Evolutionary conservation across 64 coral and sea anemone genomes (phyloP), one percentile per base, ranked within the genome.

Genomic region (Dendrophyllia cribrosa): DNA sequence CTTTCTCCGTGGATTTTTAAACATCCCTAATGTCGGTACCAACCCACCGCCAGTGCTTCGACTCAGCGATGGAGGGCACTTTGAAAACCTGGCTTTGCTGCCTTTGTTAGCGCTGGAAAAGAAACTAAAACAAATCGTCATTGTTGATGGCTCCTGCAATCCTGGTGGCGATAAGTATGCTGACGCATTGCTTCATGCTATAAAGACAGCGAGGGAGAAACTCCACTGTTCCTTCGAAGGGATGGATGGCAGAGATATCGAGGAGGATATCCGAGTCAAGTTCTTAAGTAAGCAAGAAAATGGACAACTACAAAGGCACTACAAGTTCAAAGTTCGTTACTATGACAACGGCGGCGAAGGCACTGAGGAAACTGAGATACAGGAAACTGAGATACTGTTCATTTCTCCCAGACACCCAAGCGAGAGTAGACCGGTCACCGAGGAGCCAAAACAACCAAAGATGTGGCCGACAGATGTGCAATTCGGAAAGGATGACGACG

Each of bases 21-120:
- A 82, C 76, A 61, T 84, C 0, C 34, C 22, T 23, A 56, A 69
- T 8, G 51, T 71, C 50, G 78, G 64, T 24, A 43, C 1, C 4
- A 52, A 72, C 58, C 78, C 89, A 5, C 89, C 89, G 3, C 76
- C 66, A 13, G 66, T 91, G 46, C 64, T 91, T 48, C n/a, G 78
- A 51, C 89, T 91, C 6, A 91, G 89, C 47, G 89, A 91, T 70
- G 89, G 89, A 51, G 89, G 89, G 2, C 89, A 91, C 51, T 91
- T 91, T 61, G 89, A 91, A 53, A 91, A 91, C 55, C 78, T 82
- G 1, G 89, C 76, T 21, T 13, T 91, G 15, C 51, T 89, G 23
- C 88, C 88, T 23, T 47, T 89, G 61, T 58, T 34, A 34, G 34
- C 34, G 34, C 2, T 89, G 22, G 77, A 78, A 7, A 78, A 55